phyloP scores from a whole-genome alignment of 2,888 invertebrate genomes.

The Rutpela maculata region DNA sequence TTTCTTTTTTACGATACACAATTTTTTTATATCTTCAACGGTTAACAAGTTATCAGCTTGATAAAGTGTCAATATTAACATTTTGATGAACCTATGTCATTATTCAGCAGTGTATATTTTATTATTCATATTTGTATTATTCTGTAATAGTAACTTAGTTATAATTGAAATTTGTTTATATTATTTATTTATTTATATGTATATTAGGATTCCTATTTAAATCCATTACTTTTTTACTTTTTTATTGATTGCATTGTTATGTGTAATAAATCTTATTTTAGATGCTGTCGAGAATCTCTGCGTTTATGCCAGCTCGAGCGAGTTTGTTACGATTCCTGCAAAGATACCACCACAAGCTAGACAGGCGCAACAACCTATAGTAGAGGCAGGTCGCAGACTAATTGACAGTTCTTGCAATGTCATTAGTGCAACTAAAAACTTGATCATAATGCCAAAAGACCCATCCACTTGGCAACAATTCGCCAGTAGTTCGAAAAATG shows the following conservation, averaged over 20 bases:
- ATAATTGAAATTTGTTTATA: too few species aligned
- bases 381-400: constrained; percentile 85
- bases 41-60: too few species aligned
- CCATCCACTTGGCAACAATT: constrained; percentile 96
- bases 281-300: constrained; percentile 95
- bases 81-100: too few species aligned
- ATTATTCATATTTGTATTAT: too few species aligned
- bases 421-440: constrained; percentile 91
- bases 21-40: too few species aligned
- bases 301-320: constrained; percentile 94
- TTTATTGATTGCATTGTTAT: neutral
- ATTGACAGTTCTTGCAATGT: constrained; percentile 93
- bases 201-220: too few species aligned
- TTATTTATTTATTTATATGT: too few species aligned
- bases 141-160: too few species aligned
- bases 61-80: too few species aligned
- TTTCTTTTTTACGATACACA: too few species aligned
- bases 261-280: constrained; percentile 34
- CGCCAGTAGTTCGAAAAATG: constrained; percentile 94
- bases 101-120: too few species aligned
- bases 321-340: constrained; percentile 95
- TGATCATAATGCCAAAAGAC: constrained; percentile 93
- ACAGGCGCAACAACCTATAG: constrained; percentile 90
- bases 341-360: constrained; percentile 91
- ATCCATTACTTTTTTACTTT: too few species aligned